phyloP scores from a whole-genome alignment of 2,888 invertebrate species.

The Ceratothoa steindachneri region DNA sequence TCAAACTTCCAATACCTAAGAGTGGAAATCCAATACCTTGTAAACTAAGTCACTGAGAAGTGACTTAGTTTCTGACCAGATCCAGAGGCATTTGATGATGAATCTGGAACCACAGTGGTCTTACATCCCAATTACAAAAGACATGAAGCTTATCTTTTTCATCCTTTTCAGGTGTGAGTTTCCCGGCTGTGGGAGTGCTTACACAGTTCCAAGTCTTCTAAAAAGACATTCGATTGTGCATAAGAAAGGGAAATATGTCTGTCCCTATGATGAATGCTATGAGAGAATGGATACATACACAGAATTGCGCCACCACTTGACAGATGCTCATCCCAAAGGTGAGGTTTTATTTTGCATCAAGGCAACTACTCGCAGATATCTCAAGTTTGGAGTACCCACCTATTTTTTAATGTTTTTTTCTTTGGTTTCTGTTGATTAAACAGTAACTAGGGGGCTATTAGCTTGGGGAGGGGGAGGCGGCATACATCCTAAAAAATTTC shows the following conservation, averaged over 20 bases:
- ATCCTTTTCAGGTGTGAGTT: slow-evolving; percentile 23
- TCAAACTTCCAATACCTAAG: no score
- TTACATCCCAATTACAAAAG: no score
- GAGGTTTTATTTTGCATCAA: neutral
- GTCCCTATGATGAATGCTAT: slow-evolving; percentile 23
- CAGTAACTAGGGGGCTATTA: no score
- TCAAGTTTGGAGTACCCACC: neutral
- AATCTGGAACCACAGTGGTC: no score
- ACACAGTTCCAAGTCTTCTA: slow-evolving; percentile 18
- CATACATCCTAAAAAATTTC: no score
- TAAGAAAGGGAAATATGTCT: slow-evolving; percentile 24
- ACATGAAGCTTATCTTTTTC: no score
- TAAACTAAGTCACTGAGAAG: no score
- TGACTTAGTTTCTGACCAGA: no score
- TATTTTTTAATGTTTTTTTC: neutral
- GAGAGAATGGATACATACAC: slow-evolving; percentile 22
- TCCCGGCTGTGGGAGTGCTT: slow-evolving; percentile 29
- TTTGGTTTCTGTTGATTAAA: no score
- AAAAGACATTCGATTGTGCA: slow-evolving; percentile 25
- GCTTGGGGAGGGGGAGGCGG: no score
- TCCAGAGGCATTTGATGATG: no score
- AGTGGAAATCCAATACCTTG: no score
- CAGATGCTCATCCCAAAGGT: slow-evolving; percentile 27
- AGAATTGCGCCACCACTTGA: slow-evolving; percentile 27
- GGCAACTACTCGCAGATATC: neutral